These are phyloP conservation scores for Nomada fucata DNA, from an alignment of 2,888 invertebrate genomes.

Conservation along the genomic window DNA sequence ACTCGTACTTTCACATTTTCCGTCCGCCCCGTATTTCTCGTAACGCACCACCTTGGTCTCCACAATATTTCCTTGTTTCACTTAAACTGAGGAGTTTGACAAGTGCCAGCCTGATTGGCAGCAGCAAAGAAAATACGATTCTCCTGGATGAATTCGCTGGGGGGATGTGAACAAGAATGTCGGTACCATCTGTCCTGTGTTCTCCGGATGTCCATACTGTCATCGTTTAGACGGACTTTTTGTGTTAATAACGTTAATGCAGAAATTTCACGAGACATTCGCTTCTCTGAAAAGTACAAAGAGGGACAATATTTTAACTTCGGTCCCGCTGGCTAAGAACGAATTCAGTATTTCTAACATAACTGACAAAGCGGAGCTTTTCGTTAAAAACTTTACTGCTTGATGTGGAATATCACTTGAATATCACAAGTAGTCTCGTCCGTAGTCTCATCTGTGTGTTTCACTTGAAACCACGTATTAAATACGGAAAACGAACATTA, in stretches of 20 bases:
- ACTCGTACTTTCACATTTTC: not conserved
- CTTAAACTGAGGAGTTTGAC: conserved; percentile 43
- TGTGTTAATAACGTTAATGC: conserved; percentile 13
- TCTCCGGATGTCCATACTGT: conserved; percentile 33
- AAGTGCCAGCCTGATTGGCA: conserved; percentile 59
- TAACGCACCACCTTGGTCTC: not conserved
- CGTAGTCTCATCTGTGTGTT: too few relatives aligned
- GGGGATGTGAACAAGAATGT: conserved; percentile 45
- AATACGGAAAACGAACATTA: too few relatives aligned
- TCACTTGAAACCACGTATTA: too few relatives aligned
- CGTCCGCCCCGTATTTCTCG: not conserved
- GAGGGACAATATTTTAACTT: too few relatives aligned
- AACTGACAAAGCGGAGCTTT: not conserved
- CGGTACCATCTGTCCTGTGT: conserved; percentile 45
- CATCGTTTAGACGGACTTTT: conserved; percentile 33
- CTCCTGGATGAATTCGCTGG: conserved; percentile 38
- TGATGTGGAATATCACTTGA: not conserved
- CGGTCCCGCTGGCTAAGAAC: not conserved
- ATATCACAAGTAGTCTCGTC: too few relatives aligned
- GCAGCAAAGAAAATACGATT: conserved; percentile 65
- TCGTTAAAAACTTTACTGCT: not conserved
- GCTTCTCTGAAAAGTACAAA: not conserved
- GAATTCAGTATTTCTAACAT: not conserved
- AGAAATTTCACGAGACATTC: conserved; percentile 13
- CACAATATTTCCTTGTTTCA: conserved; percentile 39